phyloP scores from a whole-genome alignment of 2,888 invertebrate genomes.

The Torymus aiolomorphi region DNA sequence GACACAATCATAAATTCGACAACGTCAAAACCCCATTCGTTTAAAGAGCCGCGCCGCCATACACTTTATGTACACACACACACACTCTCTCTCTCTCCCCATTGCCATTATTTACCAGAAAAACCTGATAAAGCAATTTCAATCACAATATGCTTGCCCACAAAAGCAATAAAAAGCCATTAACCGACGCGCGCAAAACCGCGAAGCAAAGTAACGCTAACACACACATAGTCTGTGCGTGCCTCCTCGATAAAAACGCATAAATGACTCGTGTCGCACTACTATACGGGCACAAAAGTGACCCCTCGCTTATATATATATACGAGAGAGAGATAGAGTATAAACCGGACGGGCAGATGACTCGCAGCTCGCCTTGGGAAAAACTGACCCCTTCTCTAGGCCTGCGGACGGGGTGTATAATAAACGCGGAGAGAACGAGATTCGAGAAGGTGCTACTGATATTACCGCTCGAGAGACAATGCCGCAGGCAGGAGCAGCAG shows the following conservation, averaged over 20 bases:
- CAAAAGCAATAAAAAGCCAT: conserved; percentile 47
- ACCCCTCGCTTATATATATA: conserved; percentile 15
- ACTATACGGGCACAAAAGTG: conserved; percentile 12
- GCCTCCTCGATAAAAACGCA: conserved; percentile 27
- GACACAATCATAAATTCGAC: neutral
- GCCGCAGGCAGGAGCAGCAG: too few species aligned
- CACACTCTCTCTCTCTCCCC: too few species aligned
- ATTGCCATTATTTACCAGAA: neutral
- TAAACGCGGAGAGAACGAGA: neutral
- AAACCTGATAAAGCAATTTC: conserved; percentile 9
- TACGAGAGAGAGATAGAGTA: too few species aligned
- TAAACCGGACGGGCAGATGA: conserved; percentile 51
- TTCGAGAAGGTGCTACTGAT: conserved; percentile 32
- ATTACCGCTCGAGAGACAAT: neutral
- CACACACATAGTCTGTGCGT: conserved; percentile 4
- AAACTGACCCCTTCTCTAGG: too few species aligned
- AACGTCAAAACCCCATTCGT: neutral
- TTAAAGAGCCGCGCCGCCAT: too few species aligned
- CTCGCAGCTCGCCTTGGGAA: neutral
- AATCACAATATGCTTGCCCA: conserved; percentile 20
- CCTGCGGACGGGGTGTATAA: too few species aligned
- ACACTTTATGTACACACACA: too few species aligned
- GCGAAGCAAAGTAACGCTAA: neutral
- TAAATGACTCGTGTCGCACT: conserved; percentile 50
- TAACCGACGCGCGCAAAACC: conserved; percentile 27